A percentile compares a stretch with the other conserved stretches of the same genome.
These are phyloP conservation scores for Lepisosteus osseus DNA, from an alignment of 2,113 vertebrate species.

Conservation along the genomic window DNA sequence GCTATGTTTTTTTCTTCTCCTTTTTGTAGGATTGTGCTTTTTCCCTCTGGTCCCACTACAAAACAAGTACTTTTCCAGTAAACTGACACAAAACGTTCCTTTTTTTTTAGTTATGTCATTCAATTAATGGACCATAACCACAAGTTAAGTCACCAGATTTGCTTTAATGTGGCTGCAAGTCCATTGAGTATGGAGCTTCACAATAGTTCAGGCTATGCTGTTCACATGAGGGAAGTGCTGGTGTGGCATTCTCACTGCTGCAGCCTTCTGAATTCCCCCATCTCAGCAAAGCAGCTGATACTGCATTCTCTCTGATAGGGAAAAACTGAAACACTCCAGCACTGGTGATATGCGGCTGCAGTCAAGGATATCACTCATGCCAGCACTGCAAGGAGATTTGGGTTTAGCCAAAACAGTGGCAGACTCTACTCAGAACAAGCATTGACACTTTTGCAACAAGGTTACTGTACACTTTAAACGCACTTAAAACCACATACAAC, in stretches of 20 bases:
- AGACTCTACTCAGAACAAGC: background rate
- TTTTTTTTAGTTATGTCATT: background rate
- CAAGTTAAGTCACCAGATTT: constrained; percentile 19
- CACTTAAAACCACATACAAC: background rate
- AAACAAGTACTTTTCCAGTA: background rate
- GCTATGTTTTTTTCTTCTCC: background rate
- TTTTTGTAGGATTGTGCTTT: background rate
- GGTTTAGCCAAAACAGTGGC: constrained; percentile 16
- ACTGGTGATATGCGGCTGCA: constrained; percentile 2
- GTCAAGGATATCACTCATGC: constrained; percentile 10
- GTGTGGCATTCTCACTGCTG: background rate
- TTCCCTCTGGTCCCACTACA: constrained; percentile 2
- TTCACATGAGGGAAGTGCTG: background rate
- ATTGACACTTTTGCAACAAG: constrained; percentile 5
- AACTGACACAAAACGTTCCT: constrained; percentile 3
- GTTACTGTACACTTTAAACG: background rate
- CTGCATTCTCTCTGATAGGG: too few relatives aligned
- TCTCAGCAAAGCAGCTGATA: too few relatives aligned
- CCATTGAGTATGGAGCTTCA: background rate
- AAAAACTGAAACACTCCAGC: background rate
- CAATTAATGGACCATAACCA: background rate
- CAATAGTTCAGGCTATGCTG: background rate
- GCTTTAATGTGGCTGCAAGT: constrained; percentile 15
- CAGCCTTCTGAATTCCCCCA: too few relatives aligned
- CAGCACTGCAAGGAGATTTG: background rate